phyloP scores from a whole-genome alignment of 2,113 vertebrate genomes.

The Notiomystis cincta region DNA sequence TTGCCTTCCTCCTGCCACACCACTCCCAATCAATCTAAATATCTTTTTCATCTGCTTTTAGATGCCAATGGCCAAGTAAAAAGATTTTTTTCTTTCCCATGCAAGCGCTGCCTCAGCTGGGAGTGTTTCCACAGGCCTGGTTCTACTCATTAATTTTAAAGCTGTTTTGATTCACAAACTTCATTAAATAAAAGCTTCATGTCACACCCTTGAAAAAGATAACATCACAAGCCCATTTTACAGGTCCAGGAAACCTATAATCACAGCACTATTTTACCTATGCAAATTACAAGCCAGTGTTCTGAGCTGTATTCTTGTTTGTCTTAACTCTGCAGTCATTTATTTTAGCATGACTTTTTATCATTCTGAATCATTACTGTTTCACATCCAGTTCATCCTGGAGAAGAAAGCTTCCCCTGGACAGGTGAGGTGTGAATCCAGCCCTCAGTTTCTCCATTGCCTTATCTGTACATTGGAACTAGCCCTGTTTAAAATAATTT shows the following conservation, averaged over 20 bases:
- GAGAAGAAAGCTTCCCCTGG: background rate
- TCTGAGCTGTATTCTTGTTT: background rate
- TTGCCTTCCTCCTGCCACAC: background rate
- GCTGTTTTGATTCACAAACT: constrained; percentile 20
- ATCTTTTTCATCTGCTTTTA: background rate
- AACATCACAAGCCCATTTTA: constrained; percentile 12
- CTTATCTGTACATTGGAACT: no score
- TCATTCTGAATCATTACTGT: background rate
- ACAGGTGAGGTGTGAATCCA: background rate
- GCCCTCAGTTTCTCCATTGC: background rate
- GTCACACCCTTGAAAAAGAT: constrained; percentile 43
- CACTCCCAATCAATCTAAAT: background rate
- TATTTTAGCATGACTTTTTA: background rate
- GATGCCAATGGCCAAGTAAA: background rate
- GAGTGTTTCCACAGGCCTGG: background rate
- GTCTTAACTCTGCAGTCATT: background rate
- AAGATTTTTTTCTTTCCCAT: background rate
- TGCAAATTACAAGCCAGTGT: background rate
- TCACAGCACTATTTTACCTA: background rate
- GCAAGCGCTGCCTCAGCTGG: background rate
- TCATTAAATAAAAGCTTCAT: constrained; percentile 6
- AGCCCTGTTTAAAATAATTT: background rate
- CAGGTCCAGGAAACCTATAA: background rate
- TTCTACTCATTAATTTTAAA: background rate
- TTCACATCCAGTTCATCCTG: background rate